Evolutionary conservation across 2,888 invertebrate species (phyloP), one percentile per base, ranked within the genome.

Genomic region (Apamea anceps): DNA sequence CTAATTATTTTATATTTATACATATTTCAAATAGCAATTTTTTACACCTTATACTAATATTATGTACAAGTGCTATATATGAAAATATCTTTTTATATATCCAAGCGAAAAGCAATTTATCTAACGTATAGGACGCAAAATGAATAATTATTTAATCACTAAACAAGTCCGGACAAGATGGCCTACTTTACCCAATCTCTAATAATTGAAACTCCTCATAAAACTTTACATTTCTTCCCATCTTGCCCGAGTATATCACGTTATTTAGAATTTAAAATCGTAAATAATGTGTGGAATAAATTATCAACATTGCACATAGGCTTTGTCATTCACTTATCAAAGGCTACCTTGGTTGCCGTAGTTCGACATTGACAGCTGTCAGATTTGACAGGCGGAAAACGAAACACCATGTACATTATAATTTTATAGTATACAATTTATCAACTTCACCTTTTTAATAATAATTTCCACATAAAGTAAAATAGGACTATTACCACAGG

Each of bases 61-160:
- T 95, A 95, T 95, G 93, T 95, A 96, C 95, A 96, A 91, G 93
- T 91, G 93, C 89, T 91, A 91, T 92, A 94, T 94, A 95, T 91
- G 93, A 95, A 95, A 94, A 95, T 95, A 95, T 94, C 85, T 91
- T 91, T 92, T 90, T 90, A 87, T 88, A 90, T 89, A 91, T 91
- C 84, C 88, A 92, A 92, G 91, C 92, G 83, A 91, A 90, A 92
- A 92, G 92, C 93, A 90, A 84, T 85, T 81, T 87, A 87, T 86
- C 87, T 85, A 88, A 88, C 74, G 78, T 83, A 85, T 90, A 92
- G 92, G 92, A 92, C 92, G 92, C 92, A 92, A 92, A 89, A 91
- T 88, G 85, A 90, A 91, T 91, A 87, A 88, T 88, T 91, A 88
- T 89, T 86, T 90, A 83, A 84, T 71, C 67, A 86, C 87, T 90